Base-by-base conservation (phyloP, 2,113 vertebrate species). In the Regulus satrapa region DNA sequence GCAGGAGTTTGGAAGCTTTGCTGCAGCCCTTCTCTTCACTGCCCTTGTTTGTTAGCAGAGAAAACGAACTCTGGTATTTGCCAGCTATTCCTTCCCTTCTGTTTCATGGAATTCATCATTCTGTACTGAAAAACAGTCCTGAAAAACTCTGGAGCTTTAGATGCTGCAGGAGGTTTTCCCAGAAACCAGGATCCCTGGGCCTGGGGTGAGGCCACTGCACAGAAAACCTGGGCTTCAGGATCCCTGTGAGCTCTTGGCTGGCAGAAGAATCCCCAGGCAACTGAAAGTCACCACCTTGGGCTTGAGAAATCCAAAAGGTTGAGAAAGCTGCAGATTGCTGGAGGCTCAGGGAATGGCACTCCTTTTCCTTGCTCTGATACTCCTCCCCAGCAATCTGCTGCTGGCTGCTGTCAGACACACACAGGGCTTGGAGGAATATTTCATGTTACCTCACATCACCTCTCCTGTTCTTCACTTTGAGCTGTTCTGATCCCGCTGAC, bases 351-450 rank as follows among this genome's bases (percentile, higher is more conserved):
- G 54, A 61, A 41, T 11, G 16, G n/a, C 20, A 6, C 34, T 46
- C 13, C 23, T 11, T 73, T 61, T 56, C 26, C 58, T 25, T 6
- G 41, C 94, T 82, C n/a, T 78, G 8, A n/a, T 55, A 4, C 71
- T 89, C 56, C 31, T 89, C 74, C 69, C 66, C 67, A 56, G 81
- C 66, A 89, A 79, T 85, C 90, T 95, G 94, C 78, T 93, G 88
- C 80, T 81, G 74, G 18, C 66, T 4, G 12, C 61, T 28, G 56
- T 14, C 85, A 41, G 19, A 8, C 41, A 8, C 45, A 4, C 62
- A 2, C 18, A 14, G 59, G 51, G 43, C 74, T 92, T 36, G n/a
- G 32, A 81, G 64, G 38, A 93, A 83, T 58, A 38, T 51, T 88
- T 45, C 6, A 10, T 10, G 25, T 88, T 88, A 61, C 88, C 88